Conservation (phyloP, 2,113 vertebrate species). For the Condylura cristata region DNA sequence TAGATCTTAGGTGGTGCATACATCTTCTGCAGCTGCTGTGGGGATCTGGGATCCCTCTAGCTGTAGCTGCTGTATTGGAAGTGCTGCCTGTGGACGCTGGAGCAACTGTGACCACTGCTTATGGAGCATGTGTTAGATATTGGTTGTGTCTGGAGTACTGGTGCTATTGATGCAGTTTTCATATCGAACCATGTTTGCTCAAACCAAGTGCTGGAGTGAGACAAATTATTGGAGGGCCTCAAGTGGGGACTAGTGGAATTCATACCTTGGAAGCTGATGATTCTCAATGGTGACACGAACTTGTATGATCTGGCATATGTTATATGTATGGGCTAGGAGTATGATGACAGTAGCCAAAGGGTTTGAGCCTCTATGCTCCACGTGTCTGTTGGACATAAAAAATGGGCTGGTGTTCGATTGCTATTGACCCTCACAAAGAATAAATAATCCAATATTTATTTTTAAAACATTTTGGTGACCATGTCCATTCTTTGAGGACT, state of each 20-base stretch:
- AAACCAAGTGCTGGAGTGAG: neutral
- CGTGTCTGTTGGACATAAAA: neutral
- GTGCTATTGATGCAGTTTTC: no score
- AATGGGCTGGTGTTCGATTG: neutral
- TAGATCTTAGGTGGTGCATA: neutral
- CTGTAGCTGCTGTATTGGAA: accelerated
- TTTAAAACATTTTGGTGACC: neutral
- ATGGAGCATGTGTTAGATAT: accelerated
- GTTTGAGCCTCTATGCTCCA: accelerated
- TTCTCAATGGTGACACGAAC: neutral
- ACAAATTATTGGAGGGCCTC: neutral
- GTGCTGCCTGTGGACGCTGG: neutral
- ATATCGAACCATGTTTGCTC: neutral
- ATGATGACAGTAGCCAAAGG: neutral
- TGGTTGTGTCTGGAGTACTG: neutral
- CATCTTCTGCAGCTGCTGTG: neutral
- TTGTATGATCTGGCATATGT: neutral
- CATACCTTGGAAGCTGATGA: neutral
- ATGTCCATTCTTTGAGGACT: no score
- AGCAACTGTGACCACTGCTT: neutral
- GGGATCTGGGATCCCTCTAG: neutral
- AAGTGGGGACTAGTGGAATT: no score
- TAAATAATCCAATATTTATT: neutral
- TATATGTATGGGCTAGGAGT: no score
- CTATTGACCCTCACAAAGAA: neutral